Conservation (phyloP, 2,888 invertebrate genomes). For the Cacoxenus indagator region DNA sequence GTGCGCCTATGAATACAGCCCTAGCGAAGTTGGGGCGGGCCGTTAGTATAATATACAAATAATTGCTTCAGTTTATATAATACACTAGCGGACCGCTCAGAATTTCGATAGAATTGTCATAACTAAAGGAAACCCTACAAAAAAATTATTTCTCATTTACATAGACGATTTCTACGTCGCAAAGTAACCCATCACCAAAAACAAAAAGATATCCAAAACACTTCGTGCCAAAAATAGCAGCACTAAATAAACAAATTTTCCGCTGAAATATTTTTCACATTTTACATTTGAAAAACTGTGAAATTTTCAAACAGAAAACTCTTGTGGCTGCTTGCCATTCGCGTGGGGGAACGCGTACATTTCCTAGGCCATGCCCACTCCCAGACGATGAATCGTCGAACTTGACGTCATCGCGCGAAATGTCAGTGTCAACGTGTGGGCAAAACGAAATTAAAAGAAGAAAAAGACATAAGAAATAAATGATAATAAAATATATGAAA, state of each 20-base stretch:
- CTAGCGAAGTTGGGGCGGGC: no score
- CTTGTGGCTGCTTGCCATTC: no score
- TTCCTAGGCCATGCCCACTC: neutral
- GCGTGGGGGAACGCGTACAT: neutral
- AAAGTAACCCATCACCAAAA: neutral
- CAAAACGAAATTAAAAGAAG: constrained; percentile 38
- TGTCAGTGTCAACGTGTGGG: constrained; percentile 63
- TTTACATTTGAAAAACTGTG: neutral
- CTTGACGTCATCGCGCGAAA: constrained; percentile 45
- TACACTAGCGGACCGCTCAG: no score
- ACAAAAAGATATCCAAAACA: neutral
- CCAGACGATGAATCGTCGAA: neutral
- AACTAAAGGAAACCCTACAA: no score
- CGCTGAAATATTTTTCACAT: neutral
- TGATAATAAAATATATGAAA: constrained; percentile 2
- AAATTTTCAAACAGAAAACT: no score
- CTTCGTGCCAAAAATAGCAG: constrained; percentile 6
- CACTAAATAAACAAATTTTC: neutral
- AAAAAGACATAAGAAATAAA: constrained; percentile 36
- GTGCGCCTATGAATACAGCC: no score
- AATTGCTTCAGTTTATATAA: no score
- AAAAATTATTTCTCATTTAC: no score
- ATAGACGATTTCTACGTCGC: neutral
- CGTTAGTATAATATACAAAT: no score
- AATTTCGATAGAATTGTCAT: no score